Evolutionary conservation across 2,797 vertebrate genomes (phyloP), one percentile per base, ranked within the genome.

Genomic region (Eleutherodactylus coqui): DNA sequence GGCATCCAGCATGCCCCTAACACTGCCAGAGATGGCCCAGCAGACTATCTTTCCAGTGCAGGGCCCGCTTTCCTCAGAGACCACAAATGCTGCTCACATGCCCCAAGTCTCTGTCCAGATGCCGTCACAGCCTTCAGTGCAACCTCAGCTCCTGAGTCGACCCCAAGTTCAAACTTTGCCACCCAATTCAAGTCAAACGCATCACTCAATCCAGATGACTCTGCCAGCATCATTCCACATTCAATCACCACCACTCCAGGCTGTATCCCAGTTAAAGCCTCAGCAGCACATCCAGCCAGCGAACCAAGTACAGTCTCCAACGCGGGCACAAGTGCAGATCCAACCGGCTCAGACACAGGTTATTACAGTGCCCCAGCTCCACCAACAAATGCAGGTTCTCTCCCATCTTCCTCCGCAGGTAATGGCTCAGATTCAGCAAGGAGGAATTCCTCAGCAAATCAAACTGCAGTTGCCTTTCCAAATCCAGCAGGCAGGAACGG

Each of bases 391-490:
- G 69, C 93, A 96, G 93, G 94, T 96, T 6, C 95, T 98, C 32
- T 95, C 94, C 55, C 95, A 96, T 92, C 94, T 97, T 89, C 96
- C 95, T 3, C 90, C 96, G 0, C 93, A 93, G 24, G 92, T 93
- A n/a, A 96, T 95, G 76, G 95, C 96, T 89, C 97, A 97, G 91
- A 95, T 96, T 85, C 96, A 96, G 91, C 96, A 95, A 93, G 95
- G 95, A 84, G 91, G 91, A 36, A 88, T 96, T 89, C 95, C 97
- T 89, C 96, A 96, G 92, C 96, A 97, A 86, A 94, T 96, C 92
- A 94, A 95, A 91, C 95, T 97, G 17, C 97, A 97, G 91, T 94
- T 97, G 76, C 96, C 97, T 43, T 92, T 96, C 92, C 96, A 97
- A 91, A 95, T 97, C 86, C 97, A 96, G 91, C 96, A 95, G 79